Evolutionary conservation across 2,888 invertebrate genomes (phyloP).

Genomic region (Acleris laterana): DNA sequence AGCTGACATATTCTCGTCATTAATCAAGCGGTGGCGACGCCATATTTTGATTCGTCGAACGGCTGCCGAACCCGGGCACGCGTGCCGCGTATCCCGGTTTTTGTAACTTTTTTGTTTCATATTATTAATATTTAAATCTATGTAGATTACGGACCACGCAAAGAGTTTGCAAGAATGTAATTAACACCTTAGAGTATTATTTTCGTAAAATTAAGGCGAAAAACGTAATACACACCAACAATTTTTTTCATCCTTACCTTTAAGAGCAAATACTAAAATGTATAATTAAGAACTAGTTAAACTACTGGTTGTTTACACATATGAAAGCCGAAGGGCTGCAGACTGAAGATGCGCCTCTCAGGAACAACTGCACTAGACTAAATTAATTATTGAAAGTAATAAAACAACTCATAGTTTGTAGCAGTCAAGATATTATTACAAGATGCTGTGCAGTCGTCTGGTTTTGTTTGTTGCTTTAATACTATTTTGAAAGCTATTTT

Average conservation of each 20-base stretch:
- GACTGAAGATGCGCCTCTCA: constrained; percentile 1
- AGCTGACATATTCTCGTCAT: constrained; percentile 80
- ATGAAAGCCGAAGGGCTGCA: constrained; percentile 26
- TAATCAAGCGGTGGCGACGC: constrained; percentile 62
- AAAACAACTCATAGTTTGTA: constrained; percentile 6
- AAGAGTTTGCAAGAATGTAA: constrained; percentile 26
- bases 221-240: background rate
- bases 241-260: constrained; percentile 8
- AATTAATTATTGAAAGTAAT: constrained; percentile 27
- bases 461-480: background rate
- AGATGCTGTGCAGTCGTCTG: background rate
- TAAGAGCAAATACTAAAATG: constrained; percentile 6
- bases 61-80: constrained; percentile 33
- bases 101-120: constrained; percentile 23
- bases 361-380: constrained; percentile 15
- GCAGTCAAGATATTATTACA: constrained; percentile 10
- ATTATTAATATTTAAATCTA: constrained; percentile 36
- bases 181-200: constrained; percentile 16
- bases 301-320: constrained; percentile 32
- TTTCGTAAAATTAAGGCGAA: constrained; percentile 10
- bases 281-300: constrained; percentile 24
- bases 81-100: constrained; percentile 28
- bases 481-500: background rate
- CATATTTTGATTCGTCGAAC: constrained; percentile 39
- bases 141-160: constrained; percentile 33